Evolutionary conservation across 2,888 invertebrate genomes (phyloP).

Genomic region (Homarus gammarus): DNA sequence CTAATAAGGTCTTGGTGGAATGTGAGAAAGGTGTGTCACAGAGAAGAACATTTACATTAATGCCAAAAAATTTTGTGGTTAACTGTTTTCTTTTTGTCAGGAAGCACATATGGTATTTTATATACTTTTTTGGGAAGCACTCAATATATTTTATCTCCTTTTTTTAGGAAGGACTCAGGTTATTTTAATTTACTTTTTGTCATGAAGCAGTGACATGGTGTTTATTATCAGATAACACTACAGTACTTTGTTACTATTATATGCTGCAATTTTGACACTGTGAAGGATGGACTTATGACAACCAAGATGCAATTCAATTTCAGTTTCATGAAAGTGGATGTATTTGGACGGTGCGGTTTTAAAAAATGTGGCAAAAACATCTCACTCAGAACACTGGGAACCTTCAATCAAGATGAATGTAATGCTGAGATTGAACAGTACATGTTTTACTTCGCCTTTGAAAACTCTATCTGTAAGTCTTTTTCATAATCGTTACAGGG

Average conservation of each 20-base stretch:
- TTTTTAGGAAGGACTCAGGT: too few species aligned
- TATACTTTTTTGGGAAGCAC: too few species aligned
- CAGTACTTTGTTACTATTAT: not conserved
- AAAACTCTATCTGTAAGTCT: constrained; percentile 63
- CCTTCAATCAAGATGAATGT: constrained; percentile 47
- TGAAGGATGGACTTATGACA: not conserved
- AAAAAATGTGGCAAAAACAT: constrained; percentile 51
- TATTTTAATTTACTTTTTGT: not conserved
- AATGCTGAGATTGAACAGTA: constrained; percentile 42
- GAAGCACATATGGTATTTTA: too few species aligned
- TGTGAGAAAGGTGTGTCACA: too few species aligned
- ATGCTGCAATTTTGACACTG: not conserved
- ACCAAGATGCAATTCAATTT: not conserved
- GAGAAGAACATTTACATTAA: too few species aligned
- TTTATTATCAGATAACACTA: not conserved
- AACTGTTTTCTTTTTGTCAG: too few species aligned
- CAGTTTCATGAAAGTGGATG: constrained; percentile 54
- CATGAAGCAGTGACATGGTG: not conserved
- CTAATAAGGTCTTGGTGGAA: too few species aligned
- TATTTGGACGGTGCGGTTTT: constrained; percentile 59
- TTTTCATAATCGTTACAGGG: too few species aligned
- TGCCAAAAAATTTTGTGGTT: too few species aligned
- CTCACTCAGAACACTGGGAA: constrained; percentile 43
- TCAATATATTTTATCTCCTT: too few species aligned
- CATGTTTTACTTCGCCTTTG: constrained; percentile 62